Percentiles rank a stretch among this genome's conserved stretches.
phyloP scores from a whole-genome alignment of 2,113 vertebrate genomes.

The Mobula hypostoma region DNA sequence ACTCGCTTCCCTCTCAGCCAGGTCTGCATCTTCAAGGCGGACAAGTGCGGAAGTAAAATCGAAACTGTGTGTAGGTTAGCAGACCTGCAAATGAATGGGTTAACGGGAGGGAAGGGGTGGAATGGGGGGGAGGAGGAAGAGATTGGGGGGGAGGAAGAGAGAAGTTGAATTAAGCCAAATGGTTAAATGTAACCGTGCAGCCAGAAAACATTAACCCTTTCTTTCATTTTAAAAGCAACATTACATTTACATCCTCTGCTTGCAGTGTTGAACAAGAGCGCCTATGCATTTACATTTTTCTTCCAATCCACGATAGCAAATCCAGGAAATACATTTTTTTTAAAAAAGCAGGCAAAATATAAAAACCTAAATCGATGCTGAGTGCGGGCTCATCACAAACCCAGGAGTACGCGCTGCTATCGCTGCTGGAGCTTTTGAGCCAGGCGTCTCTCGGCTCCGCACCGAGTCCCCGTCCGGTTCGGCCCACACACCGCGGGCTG shows the following conservation, averaged over 20 bases:
- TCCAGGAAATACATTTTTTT: neutral
- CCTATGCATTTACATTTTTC: neutral
- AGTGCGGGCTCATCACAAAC: neutral
- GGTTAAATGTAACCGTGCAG: neutral
- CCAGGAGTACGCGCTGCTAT: neutral
- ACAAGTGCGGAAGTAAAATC: conserved; percentile 21
- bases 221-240: neutral
- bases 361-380: neutral
- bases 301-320: neutral
- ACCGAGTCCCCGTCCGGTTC: neutral
- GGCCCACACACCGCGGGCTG: neutral
- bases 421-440: neutral
- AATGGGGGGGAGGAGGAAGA: no score
- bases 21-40: conserved; percentile 75
- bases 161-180: neutral
- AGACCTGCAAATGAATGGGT: conserved; percentile 26
- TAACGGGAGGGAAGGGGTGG: neutral
- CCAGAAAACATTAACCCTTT: neutral
- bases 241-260: neutral
- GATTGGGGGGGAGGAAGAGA: neutral
- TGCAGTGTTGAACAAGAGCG: neutral
- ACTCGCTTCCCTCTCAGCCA: conserved; percentile 86
- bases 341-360: neutral
- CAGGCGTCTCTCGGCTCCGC: neutral
- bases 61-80: conserved; percentile 13